Conservation (phyloP, 2,113 vertebrate species). For the Corythaixoides concolor region DNA sequence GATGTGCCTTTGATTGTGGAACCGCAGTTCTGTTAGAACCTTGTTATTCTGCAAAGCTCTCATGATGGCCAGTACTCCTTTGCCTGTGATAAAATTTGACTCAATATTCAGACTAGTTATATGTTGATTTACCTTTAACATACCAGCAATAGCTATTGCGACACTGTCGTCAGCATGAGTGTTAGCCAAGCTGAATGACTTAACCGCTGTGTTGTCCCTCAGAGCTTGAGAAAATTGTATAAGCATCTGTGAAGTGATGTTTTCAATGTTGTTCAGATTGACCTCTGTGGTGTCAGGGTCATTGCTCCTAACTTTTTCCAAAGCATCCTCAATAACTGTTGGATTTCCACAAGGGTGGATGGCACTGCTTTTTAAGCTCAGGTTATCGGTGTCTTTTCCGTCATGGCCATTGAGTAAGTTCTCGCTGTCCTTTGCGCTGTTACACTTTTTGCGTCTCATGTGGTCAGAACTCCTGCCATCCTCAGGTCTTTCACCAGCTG, state of each 20-base stretch:
- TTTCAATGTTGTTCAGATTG: conserved; percentile 97
- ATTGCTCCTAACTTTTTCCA: conserved; percentile 84
- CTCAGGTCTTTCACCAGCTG: conserved; percentile 26
- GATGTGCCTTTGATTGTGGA: conserved; percentile 98
- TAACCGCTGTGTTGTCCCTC: conserved; percentile 84
- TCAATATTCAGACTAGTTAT: conserved; percentile 91
- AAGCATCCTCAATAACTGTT: conserved; percentile 88
- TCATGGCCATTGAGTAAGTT: conserved; percentile 70
- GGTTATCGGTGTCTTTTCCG: conserved; percentile 68
- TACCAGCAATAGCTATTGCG: conserved; percentile 87
- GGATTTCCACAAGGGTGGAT: conserved; percentile 85
- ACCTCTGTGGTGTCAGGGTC: conserved; percentile 87
- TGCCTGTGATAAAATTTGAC: conserved; percentile 94
- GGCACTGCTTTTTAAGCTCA: conserved; percentile 37
- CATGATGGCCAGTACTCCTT: conserved; percentile 90
- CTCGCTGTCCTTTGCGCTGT: conserved; percentile 32
- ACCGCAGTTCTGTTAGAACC: conserved; percentile 90
- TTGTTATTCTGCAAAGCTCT: conserved; percentile 85
- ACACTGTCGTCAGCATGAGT: conserved; percentile 88
- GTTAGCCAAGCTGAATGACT: conserved; percentile 89
- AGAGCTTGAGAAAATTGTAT: conserved; percentile 89
- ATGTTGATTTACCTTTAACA: conserved; percentile 85
- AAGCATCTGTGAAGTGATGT: conserved; percentile 87
- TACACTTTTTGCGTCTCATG: conserved; percentile 62
- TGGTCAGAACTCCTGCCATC: conserved; percentile 17